These are phyloP conservation scores for Drosophila neutralis DNA, from an alignment of 2,888 invertebrate species.

Conservation along the genomic window DNA sequence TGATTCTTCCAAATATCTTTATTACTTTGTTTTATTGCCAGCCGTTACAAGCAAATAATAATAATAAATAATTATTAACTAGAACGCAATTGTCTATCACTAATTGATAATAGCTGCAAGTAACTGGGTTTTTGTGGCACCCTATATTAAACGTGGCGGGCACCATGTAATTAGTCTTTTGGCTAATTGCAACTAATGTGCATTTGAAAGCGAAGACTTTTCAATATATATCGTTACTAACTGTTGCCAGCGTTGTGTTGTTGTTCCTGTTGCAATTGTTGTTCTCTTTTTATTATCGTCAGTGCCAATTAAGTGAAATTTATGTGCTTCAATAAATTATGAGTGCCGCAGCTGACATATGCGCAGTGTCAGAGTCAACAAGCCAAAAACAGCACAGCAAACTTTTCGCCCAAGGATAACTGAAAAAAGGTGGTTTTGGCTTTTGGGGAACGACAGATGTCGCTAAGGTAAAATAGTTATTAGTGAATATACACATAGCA, in stretches of 20 bases:
- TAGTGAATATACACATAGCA: constrained; percentile 53
- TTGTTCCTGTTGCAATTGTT: constrained; percentile 27
- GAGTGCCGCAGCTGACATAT: constrained; percentile 73
- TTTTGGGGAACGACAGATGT: constrained; percentile 61
- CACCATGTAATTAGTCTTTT: constrained; percentile 54
- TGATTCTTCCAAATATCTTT: background rate
- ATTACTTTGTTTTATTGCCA: background rate
- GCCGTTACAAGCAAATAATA: background rate
- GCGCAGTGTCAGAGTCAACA: constrained; percentile 54
- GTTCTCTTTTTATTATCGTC: constrained; percentile 56
- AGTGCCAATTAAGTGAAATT: constrained; percentile 78
- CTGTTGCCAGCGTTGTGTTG: constrained; percentile 18
- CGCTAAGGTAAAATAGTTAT: constrained; percentile 79
- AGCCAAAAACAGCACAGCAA: constrained; percentile 55
- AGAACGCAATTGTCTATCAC: constrained; percentile 10
- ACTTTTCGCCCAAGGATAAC: constrained; percentile 64
- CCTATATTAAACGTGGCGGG: constrained; percentile 6
- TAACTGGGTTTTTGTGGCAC: background rate
- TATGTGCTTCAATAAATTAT: constrained; percentile 78
- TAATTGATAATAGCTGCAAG: constrained; percentile 24
- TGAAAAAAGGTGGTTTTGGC: constrained; percentile 35
- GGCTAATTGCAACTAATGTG: constrained; percentile 69
- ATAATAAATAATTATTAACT: constrained; percentile 16
- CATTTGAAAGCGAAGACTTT: constrained; percentile 50
- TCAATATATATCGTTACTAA: constrained; percentile 36